Base-by-base conservation (phyloP, 2,888 invertebrate genomes). In the Drosophila anomalata region DNA sequence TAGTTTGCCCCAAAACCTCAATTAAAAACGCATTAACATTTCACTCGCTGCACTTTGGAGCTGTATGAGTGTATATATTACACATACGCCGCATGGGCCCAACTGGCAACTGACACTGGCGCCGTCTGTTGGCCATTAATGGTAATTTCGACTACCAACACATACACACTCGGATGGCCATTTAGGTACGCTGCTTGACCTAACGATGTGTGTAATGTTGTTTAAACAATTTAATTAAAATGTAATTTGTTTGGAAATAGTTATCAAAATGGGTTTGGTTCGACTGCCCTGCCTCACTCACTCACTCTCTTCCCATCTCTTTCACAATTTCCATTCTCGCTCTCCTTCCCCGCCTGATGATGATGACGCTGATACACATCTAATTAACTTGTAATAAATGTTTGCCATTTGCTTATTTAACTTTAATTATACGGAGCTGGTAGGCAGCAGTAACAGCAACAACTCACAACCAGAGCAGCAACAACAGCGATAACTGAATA, bases 211-310 rank as follows among this genome's bases (percentile, higher is more conserved):
- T 88, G 88, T 89, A 89, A 90, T 90, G 87, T 89, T 86, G 82
- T 82, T 90, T 85, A 90, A 89, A 90, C 90, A 89, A 90, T 90
- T 90, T 90, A 90, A 90, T 90, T 90, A 90, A 90, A 90, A 90
- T 89, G 89, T 89, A 89, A 90, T 90, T 90, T 90, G 87, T 89
- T 90, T 86, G 86, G 75, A 83, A 86, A 86, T 83, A 79, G 84
- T 87, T 85, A 85, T 85, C 75, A 80, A 73, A 86, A 75, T 88
- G 85, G 80, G 83, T 73, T 87, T 70, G 83, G 75, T 70, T 67
- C 67, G 50, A 59, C 61, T 41, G 52, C 11, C 29, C 29, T 56
- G 44, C 53, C 29, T 29, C 29, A 9, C 29, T 29, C 29, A 7
- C 29, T 29, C 29, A 29, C 29, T 29, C 29, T 42, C 33, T n/a